Base-by-base conservation (phyloP, 2,888 invertebrate species). In the Dioctria rufipes region DNA sequence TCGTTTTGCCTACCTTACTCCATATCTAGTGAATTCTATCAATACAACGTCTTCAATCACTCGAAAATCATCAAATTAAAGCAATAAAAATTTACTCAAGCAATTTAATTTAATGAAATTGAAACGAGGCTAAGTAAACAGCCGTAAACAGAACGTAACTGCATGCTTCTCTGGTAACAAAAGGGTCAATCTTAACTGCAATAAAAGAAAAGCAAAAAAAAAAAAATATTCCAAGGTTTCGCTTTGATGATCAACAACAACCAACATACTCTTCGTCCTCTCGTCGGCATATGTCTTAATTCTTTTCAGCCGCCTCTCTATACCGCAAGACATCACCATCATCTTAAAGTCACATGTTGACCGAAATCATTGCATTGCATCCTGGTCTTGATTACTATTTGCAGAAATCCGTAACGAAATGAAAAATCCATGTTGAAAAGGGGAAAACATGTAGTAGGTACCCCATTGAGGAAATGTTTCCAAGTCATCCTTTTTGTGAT, bases 351-450 rank as follows among this genome's bases (percentile, higher is more conserved):
- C 61, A 37, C 61, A 61, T 61, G 37, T 61, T 61, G 61, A 61
- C 61, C 37, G 39, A 61, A 8, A 8, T 6, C 37, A 61, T 61
- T 61, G 61, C 61, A 61, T 37, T 61, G 13, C 61, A 61, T 54
- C 71, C n/a, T 13, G 40, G 54, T 42, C 73, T 73, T 73, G 73
- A 73, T 73, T 73, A 54, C 43, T 73, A 60, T 73, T 73, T 73
- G 43, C 73, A 43, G 58, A 73, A 60, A 43, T 73, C 73, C 60
- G n/a, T 58, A n/a, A 69, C 49, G 51, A 51, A 69, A 69, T 69
- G 51, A 69, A 69, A 69, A 69, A 9, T 51, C 11, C 39, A 67
- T 4, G 3, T 13, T 9, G 39, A 25, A 71, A 73, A 51, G 58
- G 25, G 25, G 25, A 73, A 60, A 58, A 11, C 40, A n/a, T 13